These are phyloP conservation scores for Bolborhynchus lineola DNA, from an alignment of 2,113 vertebrate species.

Conservation along the genomic window DNA sequence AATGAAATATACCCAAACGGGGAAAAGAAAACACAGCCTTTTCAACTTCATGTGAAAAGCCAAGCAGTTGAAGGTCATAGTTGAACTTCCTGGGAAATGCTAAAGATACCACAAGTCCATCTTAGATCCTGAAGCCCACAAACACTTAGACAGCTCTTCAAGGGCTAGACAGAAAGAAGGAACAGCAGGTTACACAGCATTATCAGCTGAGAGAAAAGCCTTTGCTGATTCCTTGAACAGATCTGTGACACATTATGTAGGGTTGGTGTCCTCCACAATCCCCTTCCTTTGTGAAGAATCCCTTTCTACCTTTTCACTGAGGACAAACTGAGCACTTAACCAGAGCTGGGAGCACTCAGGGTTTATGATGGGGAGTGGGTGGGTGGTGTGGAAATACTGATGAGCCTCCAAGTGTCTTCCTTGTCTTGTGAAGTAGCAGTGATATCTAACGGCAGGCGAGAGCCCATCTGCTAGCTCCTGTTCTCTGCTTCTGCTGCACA, in stretches of 20 bases:
- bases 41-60: not conserved
- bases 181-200: not conserved
- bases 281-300: not conserved
- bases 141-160: not conserved
- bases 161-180: not conserved
- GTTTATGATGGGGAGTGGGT: not conserved
- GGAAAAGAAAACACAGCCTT: not conserved
- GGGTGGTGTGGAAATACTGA: not conserved
- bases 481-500: not conserved
- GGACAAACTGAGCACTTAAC: not conserved
- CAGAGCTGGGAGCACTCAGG: not conserved
- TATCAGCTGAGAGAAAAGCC: not conserved
- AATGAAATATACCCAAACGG: not conserved
- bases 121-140: not conserved
- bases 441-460: not conserved
- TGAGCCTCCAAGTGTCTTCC: not conserved
- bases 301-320: not conserved
- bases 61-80: not conserved
- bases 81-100: not conserved
- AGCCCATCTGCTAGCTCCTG: not conserved
- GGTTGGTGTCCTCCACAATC: not conserved
- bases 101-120: not conserved
- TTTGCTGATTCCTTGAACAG: not conserved
- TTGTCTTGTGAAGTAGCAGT: not conserved
- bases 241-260: not conserved